Conservation (phyloP, 30 jellyfish, hydroid and myxozoan species). For the Aurelia sp. region DNA sequence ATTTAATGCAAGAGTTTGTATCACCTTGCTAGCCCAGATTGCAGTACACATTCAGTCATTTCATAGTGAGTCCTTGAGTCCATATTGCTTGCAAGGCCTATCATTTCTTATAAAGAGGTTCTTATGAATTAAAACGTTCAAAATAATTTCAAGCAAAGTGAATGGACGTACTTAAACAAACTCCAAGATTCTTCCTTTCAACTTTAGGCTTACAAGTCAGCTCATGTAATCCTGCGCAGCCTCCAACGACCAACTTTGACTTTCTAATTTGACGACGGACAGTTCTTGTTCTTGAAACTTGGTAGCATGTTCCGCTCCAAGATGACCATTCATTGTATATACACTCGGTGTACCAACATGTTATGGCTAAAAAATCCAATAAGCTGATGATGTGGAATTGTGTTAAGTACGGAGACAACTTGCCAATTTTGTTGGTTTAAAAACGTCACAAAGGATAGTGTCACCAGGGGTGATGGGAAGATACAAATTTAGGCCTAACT, state of each 20-base stretch:
- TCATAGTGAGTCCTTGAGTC: too few relatives aligned
- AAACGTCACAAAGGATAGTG: too few relatives aligned
- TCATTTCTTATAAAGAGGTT: too few relatives aligned
- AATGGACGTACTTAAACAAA: conserved; percentile 32
- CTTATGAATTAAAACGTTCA: not conserved
- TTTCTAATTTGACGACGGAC: conserved; percentile 63
- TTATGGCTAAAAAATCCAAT: conserved; percentile 13
- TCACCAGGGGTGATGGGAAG: too few relatives aligned
- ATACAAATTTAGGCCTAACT: too few relatives aligned
- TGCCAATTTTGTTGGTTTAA: too few relatives aligned
- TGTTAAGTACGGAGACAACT: too few relatives aligned
- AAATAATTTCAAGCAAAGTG: not conserved
- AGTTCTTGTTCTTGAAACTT: conserved; percentile 53
- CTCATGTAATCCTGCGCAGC: conserved; percentile 69
- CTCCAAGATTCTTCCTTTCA: conserved; percentile 54
- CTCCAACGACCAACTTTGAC: conserved; percentile 71
- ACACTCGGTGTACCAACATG: conserved; percentile 71
- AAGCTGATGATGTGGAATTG: too few relatives aligned
- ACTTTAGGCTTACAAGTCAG: conserved; percentile 29
- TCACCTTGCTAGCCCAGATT: too few relatives aligned
- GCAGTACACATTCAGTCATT: too few relatives aligned
- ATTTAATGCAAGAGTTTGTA: too few relatives aligned
- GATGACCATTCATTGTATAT: conserved; percentile 73
- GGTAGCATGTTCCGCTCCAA: conserved; percentile 75
- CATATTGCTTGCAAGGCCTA: too few relatives aligned